Conservation (phyloP, 2,113 vertebrate genomes). For the Thunnus thynnus region DNA sequence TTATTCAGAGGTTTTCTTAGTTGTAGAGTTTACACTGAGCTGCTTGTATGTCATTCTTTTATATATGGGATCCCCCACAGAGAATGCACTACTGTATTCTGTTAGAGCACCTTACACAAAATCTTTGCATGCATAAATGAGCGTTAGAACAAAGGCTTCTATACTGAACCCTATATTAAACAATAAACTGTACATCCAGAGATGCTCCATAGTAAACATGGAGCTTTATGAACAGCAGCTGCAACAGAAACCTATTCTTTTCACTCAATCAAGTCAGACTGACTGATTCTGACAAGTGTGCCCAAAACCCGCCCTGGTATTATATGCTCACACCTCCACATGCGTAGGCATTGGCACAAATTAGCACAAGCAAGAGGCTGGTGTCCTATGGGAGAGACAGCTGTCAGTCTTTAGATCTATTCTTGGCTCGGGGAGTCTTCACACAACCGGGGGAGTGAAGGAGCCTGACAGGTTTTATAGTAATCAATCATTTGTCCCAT, state of each 20-base stretch:
- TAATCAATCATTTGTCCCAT: conserved; percentile 71
- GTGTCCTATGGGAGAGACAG: conserved; percentile 72
- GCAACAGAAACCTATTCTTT: conserved; percentile 31
- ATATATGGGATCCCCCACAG: conserved; percentile 27
- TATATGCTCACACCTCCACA: conserved; percentile 61
- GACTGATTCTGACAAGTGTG: conserved; percentile 60
- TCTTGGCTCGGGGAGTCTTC: conserved; percentile 64
- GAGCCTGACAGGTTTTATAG: conserved; percentile 63
- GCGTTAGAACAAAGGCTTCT: conserved; percentile 11
- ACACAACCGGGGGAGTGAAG: conserved; percentile 21
- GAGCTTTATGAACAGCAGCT: background rate
- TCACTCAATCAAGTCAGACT: conserved; percentile 47
- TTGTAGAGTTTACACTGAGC: conserved; percentile 67
- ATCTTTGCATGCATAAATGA: conserved; percentile 5
- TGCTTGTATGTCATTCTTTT: conserved; percentile 56
- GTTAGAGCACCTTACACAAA: background rate
- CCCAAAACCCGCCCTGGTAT: conserved; percentile 54
- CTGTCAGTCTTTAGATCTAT: conserved; percentile 81
- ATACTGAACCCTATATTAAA: background rate
- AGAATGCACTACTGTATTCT: conserved; percentile 28
- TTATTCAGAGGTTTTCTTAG: conserved; percentile 74
- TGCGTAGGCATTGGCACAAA: conserved; percentile 70
- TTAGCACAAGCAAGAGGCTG: conserved; percentile 68
- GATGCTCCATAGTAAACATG: conserved; percentile 24
- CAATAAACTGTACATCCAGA: background rate